Conservation (phyloP, 2,113 vertebrate species). For the Phyllostomus hastatus region DNA sequence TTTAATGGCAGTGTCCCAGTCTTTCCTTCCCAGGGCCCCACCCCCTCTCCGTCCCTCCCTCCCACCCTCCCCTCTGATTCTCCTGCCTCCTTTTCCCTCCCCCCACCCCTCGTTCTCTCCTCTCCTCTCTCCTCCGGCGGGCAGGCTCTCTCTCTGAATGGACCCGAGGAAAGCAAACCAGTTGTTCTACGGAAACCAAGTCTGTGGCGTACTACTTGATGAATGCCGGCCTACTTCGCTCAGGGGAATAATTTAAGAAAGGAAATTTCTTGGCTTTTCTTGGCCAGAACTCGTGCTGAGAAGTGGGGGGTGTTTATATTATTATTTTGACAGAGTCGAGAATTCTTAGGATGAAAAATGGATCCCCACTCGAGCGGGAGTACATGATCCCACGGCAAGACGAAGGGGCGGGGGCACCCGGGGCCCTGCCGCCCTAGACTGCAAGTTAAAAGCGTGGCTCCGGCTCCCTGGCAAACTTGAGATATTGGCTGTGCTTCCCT, state of each 20-base stretch:
- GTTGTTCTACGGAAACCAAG: not conserved
- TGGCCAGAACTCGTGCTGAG: not conserved
- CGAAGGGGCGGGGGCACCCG: rapidly evolving
- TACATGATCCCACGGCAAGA: not conserved
- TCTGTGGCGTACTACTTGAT: not conserved
- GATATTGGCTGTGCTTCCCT: not conserved
- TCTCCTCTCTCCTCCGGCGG: rapidly evolving
- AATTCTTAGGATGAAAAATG: constrained; percentile 46
- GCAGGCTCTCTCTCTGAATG: constrained; percentile 5
- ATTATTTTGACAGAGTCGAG: constrained; percentile 36
- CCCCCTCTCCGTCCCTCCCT: not conserved
- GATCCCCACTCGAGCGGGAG: not conserved
- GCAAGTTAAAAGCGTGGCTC: constrained; percentile 13
- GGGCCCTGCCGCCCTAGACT: not conserved
- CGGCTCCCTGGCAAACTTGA: not conserved
- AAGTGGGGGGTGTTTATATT: not conserved
- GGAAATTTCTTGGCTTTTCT: constrained; percentile 42
- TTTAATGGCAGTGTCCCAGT: too few relatives aligned
- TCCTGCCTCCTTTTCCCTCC: rapidly evolving
- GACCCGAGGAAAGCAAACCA: not conserved
- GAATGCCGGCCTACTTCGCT: constrained; percentile 20
- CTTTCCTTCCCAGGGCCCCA: too few relatives aligned
- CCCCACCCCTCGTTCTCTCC: not conserved
- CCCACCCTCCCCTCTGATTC: rapidly evolving
- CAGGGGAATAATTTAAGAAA: constrained; percentile 26